phyloP scores from a whole-genome alignment of 2,113 vertebrate genomes.

The Irena cyanogastra region DNA sequence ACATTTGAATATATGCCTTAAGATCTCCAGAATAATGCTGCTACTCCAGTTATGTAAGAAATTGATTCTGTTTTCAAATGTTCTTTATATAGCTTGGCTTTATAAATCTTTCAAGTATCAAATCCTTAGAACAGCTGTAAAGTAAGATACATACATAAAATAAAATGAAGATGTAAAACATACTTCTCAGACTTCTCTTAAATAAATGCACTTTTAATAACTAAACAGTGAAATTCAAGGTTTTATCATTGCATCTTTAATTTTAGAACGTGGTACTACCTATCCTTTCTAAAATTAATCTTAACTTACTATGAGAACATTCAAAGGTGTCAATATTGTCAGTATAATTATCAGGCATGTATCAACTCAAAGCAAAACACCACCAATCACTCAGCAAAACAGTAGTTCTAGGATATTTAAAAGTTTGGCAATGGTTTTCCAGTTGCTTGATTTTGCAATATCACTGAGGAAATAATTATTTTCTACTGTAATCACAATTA shows the following conservation, averaged over 20 bases:
- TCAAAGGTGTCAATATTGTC: not conserved
- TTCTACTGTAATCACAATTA: slow-evolving; percentile 1
- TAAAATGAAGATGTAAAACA: not conserved
- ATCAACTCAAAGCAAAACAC: not conserved
- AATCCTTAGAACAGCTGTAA: not conserved
- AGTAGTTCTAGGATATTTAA: not conserved
- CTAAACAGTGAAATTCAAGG: not conserved
- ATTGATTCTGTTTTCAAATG: not conserved
- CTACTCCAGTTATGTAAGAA: not conserved
- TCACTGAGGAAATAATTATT: slow-evolving; percentile 13
- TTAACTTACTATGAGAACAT: slow-evolving; percentile 7
- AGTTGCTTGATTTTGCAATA: not conserved
- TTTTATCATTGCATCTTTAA: not conserved
- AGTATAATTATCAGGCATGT: not conserved
- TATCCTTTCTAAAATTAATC: not conserved
- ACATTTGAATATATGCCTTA: not conserved
- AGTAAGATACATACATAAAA: not conserved
- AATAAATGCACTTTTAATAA: not conserved
- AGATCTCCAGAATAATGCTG: not conserved
- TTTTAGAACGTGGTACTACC: slow-evolving; percentile 13
- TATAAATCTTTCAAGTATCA: not conserved
- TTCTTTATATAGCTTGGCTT: not conserved
- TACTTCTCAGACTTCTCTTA: not conserved
- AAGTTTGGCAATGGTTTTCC: not conserved
- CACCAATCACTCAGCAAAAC: slow-evolving; percentile 6